These are phyloP conservation scores for Lasiurus borealis DNA, from an alignment of 2,113 vertebrate species.

Conservation along the genomic window DNA sequence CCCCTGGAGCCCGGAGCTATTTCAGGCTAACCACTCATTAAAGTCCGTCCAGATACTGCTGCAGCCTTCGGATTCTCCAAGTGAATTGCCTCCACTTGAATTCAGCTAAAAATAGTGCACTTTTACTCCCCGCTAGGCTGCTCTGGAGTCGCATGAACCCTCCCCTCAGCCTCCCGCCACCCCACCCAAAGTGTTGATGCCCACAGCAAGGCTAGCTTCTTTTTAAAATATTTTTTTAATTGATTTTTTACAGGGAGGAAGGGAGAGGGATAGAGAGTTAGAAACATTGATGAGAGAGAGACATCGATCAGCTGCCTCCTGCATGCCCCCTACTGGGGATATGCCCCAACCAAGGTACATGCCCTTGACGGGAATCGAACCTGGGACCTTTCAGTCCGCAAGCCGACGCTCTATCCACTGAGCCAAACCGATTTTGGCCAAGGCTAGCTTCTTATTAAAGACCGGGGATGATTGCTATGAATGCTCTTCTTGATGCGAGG, in stretches of 20 bases:
- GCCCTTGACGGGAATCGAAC: too few relatives aligned
- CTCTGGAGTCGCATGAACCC: neutral
- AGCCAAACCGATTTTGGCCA: too few relatives aligned
- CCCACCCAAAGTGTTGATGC: neutral
- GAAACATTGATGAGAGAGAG: too few relatives aligned
- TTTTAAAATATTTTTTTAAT: neutral
- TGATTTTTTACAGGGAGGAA: too few relatives aligned
- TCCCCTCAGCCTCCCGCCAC: neutral
- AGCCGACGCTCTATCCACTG: too few relatives aligned
- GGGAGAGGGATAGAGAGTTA: too few relatives aligned
- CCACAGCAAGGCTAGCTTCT: neutral
- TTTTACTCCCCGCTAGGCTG: slow-evolving; percentile 28
- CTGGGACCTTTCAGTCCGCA: too few relatives aligned
- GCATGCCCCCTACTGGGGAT: too few relatives aligned
- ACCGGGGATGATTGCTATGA: neutral
- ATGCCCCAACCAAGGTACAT: too few relatives aligned
- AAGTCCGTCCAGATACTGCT: slow-evolving; percentile 46
- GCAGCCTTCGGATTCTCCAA: slow-evolving; percentile 58
- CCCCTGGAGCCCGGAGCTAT: slow-evolving; percentile 63
- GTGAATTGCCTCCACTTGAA: slow-evolving; percentile 67
- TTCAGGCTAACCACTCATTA: slow-evolving; percentile 66
- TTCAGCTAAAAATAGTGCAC: slow-evolving; percentile 69
- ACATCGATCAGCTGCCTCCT: too few relatives aligned
- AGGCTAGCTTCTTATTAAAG: neutral
- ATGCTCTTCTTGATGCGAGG: neutral